A percentile compares a stretch with the other conserved stretches of the same genome.
phyloP scores from a whole-genome alignment of 2,797 vertebrate genomes.

The Dromococcyx pavoninus region DNA sequence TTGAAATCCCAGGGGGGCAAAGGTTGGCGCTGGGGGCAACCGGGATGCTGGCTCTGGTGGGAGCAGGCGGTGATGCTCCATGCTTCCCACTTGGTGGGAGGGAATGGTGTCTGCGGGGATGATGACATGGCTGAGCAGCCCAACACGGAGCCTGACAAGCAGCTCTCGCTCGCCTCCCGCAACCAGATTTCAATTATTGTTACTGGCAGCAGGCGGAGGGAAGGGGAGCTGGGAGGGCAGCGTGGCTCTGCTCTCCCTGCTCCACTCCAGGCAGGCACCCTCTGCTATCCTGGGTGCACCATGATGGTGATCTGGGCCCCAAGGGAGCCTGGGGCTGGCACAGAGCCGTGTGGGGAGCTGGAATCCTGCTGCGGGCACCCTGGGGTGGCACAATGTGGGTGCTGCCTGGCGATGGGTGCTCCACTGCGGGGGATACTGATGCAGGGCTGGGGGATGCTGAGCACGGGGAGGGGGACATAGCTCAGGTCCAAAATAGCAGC shows the following conservation, averaged over 20 bases:
- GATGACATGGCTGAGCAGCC: slow-evolving; percentile 70
- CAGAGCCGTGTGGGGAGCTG: too few relatives aligned
- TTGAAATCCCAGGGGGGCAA: neutral
- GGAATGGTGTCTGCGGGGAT: slow-evolving; percentile 66
- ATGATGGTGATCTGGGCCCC: fast-evolving
- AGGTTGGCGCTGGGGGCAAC: neutral
- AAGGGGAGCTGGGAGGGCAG: neutral
- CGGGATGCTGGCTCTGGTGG: neutral
- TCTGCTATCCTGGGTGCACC: neutral
- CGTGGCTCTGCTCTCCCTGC: neutral
- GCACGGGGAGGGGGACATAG: neutral
- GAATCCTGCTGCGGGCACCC: fast-evolving
- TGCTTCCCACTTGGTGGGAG: slow-evolving; percentile 59
- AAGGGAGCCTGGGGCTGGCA: neutral
- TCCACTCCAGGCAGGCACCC: fast-evolving
- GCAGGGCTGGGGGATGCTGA: neutral
- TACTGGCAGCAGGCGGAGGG: neutral
- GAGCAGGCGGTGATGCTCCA: neutral
- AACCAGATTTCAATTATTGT: slow-evolving; percentile 29
- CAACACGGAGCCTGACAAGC: slow-evolving; percentile 22
- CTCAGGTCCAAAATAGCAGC: slow-evolving; percentile 41
- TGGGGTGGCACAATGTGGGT: neutral
- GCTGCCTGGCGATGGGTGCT: fast-evolving
- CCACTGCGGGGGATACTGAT: fast-evolving
- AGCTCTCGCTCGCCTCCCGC: slow-evolving; percentile 2